Evolutionary conservation across 2,113 vertebrate species (phyloP).

Genomic region (Cairina moschata): DNA sequence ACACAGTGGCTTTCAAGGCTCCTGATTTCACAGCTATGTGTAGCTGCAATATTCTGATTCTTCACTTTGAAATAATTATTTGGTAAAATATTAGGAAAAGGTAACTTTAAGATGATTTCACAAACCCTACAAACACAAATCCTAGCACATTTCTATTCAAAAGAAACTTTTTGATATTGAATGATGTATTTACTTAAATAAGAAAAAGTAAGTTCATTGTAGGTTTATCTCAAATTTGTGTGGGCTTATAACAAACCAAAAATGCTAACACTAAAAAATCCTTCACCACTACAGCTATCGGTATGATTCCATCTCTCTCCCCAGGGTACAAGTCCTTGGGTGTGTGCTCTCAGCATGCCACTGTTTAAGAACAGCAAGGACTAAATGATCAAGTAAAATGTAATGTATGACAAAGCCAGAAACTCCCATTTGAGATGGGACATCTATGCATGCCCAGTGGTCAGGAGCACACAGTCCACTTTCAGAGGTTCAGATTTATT

Average conservation of each 20-base stretch:
- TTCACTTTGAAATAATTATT: not conserved
- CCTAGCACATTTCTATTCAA: not conserved
- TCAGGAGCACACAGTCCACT: not conserved
- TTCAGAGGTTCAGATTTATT: not conserved
- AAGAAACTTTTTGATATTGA: not conserved
- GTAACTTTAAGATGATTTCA: not conserved
- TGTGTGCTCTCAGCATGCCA: not conserved
- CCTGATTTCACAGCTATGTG: not conserved
- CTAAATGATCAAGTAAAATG: not conserved
- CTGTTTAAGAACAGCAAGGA: not conserved
- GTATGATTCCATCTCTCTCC: not conserved
- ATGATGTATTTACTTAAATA: not conserved
- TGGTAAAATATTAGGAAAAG: not conserved
- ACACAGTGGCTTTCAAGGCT: not conserved
- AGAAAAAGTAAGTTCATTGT: not conserved
- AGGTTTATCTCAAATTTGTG: not conserved
- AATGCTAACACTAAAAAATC: not conserved
- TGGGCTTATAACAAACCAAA: not conserved
- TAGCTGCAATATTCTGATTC: not conserved
- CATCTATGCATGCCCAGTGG: not conserved
- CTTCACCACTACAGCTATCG: not conserved
- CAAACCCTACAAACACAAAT: not conserved
- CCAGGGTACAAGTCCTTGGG: not conserved
- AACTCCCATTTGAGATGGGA: not conserved
- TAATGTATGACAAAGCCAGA: not conserved